These are phyloP conservation scores for Coturnix japonica DNA, from an alignment of 2,113 vertebrate species.

Conservation along the genomic window DNA sequence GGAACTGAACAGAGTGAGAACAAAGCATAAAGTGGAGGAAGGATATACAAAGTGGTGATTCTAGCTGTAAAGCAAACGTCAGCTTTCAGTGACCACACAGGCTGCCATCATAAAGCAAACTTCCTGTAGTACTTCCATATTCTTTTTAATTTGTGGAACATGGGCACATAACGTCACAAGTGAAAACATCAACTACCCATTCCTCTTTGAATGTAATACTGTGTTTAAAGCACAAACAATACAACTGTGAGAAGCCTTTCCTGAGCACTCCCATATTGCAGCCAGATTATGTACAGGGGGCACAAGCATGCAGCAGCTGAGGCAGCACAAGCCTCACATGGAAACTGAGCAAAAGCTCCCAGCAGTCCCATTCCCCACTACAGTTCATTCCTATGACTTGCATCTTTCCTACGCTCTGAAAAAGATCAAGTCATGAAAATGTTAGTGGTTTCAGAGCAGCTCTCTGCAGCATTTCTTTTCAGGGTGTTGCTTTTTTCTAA, in stretches of 20 bases:
- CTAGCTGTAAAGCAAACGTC: not conserved
- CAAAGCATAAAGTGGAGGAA: not conserved
- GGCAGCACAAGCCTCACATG: not conserved
- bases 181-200: not conserved
- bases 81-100: not conserved
- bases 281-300: not conserved
- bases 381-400: not conserved
- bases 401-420: not conserved
- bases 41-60: not conserved
- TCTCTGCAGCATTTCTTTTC: not conserved
- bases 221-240: not conserved
- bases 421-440: not conserved
- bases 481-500: not conserved
- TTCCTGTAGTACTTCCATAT: not conserved
- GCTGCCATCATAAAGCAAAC: not conserved
- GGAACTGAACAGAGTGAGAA: not conserved
- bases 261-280: rapidly evolving
- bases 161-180: not conserved
- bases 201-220: not conserved
- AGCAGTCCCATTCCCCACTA: not conserved
- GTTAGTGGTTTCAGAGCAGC: not conserved
- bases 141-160: not conserved
- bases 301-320: not conserved
- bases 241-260: not conserved
- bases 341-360: not conserved